Base-by-base conservation (phyloP, 2,797 vertebrate species). In the Danio kyathit region DNA sequence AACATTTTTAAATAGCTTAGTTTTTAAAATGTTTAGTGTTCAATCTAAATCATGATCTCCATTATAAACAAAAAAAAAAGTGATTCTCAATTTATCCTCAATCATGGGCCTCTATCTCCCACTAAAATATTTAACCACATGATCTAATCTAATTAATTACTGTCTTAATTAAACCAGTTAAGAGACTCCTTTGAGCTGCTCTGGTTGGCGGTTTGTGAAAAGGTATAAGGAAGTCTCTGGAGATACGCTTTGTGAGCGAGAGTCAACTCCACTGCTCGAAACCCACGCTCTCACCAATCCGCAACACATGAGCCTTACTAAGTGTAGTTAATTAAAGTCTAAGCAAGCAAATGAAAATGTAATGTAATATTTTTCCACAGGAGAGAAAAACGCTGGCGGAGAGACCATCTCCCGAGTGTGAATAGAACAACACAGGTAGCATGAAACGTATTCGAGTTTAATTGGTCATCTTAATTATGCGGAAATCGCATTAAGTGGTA, bases 111-210 rank as follows among this genome's bases (percentile, higher is more conserved):
- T 52, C 54, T 44, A 44, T 16, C 65, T 59, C 48, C 29, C 49
- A 21, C 38, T 17, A 67, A 71, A 73, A 83, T 61, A 80, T 84
- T 84, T 84, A 83, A 84, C 57, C 78, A 85, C 78, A 74, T 85
- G 74, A 82, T 86, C 70, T 83, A 74, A 84, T 86, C 70, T 83
- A 74, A 84, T 86, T 77, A 84, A 87, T 85, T 81, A 82, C 69
- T 52, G 63, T 60, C 46, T 41, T 76, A 80, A 87, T 84, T 84
- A 79, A 81, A 57, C 5, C 72, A 60, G 76, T 84, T 80, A 84
- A 84, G 57, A 38, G 66, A 69, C 67, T 82, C 73, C 57, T 82
- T 52, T 46, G 48, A 64, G 77, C 63, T 38, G 72, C 51, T 74
- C 73, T 44, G 71, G 84, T 86, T 84, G 73, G 73, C 19, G 19